A percentile compares a stretch with the other conserved stretches of the same genome.
phyloP scores from a whole-genome alignment of 2,113 vertebrate species.

The Leptosomus discolor region DNA sequence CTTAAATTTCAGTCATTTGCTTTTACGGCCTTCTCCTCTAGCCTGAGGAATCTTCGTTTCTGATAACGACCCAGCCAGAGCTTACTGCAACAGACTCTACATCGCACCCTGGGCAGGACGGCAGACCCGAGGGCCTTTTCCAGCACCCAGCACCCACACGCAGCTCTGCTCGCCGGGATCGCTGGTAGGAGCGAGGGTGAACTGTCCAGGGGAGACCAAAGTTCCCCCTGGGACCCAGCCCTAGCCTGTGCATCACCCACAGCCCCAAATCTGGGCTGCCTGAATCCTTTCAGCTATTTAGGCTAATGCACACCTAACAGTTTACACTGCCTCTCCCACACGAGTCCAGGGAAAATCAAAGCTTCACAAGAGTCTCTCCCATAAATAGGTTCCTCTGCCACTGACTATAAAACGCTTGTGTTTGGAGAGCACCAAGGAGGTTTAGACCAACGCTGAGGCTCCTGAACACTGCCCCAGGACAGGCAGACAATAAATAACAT shows the following conservation, averaged over 20 bases:
- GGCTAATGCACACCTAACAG: accelerated
- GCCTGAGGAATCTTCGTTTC: not conserved
- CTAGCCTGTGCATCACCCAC: not conserved
- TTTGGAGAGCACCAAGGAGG: not conserved
- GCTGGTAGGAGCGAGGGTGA: not conserved
- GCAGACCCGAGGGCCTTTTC: not conserved
- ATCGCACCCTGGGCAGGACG: not conserved
- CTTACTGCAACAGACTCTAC: not conserved
- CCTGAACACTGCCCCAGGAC: not conserved
- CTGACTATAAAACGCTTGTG: accelerated
- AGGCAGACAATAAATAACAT: not conserved
- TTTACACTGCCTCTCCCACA: not conserved
- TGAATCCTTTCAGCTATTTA: not conserved
- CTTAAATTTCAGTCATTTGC: not conserved
- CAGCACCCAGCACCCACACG: not conserved
- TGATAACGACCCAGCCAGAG: not conserved
- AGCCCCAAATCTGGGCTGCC: not conserved
- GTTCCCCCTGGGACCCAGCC: not conserved
- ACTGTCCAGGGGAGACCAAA: not conserved
- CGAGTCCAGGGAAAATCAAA: not conserved
- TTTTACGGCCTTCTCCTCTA: not conserved
- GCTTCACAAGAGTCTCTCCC: not conserved
- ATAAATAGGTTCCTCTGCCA: not conserved
- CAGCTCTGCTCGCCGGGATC: not conserved
- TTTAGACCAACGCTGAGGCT: not conserved